Base-by-base conservation (phyloP, 2,888 invertebrate genomes). In the Acleris literana region DNA sequence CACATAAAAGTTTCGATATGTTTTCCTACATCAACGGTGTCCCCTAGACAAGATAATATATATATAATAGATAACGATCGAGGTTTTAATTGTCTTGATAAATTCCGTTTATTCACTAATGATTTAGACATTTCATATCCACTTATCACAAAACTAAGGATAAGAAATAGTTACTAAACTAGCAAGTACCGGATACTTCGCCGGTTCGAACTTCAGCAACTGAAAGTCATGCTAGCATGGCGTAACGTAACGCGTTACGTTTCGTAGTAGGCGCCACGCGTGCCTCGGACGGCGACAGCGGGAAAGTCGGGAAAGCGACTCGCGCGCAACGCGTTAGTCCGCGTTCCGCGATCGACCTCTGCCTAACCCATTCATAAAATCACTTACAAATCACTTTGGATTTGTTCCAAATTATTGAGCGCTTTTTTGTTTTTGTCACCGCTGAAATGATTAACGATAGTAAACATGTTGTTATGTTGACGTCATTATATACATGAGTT, bases 261-360 rank as follows among this genome's bases (percentile, higher is more conserved):
- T 64, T 57, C 61, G 62, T 65, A 59, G 66, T 58, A 39, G 49
- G 57, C 44, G 49, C 17, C 68, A 70, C 71, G 75, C 71, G 72
- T 77, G 74, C 77, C 79, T 78, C 77, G 74, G 70, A 74, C 73
- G 73, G 70, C 61, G 73, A 54, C 61, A 63, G 67, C 75, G 82
- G 87, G 87, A 89, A 90, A 89, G 87, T 87, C 86, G 88, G 89
- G 87, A 90, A 89, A 88, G 88, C 82, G 79, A 72, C 74, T 77
- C 79, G 77, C 80, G 79, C 83, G 80, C 79, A 72, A 72, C 74
- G 71, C 71, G 69, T 76, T 80, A 81, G 83, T 86, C 85, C 87
- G 87, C 88, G 87, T 87, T 88, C 87, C 86, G 77, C 79, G 79
- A 76, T 75, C 76, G 76, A 70, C 73, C 77, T 78, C 78, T 80